Conservation (phyloP, 2,888 invertebrate genomes). For the Callyntrura guangdongensis region DNA sequence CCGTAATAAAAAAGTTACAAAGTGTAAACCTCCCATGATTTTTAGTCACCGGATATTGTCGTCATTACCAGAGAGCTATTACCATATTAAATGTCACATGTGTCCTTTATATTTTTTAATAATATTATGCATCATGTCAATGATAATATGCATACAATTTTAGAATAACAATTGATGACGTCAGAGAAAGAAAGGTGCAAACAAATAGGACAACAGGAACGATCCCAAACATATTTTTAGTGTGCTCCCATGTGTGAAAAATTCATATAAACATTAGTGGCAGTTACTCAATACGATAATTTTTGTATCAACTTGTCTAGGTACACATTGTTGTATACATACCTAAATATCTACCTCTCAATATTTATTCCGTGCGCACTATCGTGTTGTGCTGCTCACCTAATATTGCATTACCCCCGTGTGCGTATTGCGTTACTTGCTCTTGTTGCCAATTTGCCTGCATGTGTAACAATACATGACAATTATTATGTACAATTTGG, state of each 20-base stretch:
- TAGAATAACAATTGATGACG: not conserved
- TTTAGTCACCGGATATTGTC: slow-evolving; percentile 70
- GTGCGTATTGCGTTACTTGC: not conserved
- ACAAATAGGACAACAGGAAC: not conserved
- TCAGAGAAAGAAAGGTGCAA: not conserved
- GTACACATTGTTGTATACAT: too few relatives aligned
- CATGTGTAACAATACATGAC: not conserved
- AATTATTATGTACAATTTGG: slow-evolving; percentile 3
- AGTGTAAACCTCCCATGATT: too few relatives aligned
- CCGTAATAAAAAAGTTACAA: too few relatives aligned
- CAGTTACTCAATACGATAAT: too few relatives aligned
- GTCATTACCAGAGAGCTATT: slow-evolving; percentile 38
- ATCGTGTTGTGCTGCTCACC: too few relatives aligned
- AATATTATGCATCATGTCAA: not conserved
- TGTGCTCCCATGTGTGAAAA: too few relatives aligned
- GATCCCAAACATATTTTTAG: too few relatives aligned
- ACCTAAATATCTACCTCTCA: not conserved
- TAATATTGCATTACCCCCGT: not conserved
- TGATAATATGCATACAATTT: not conserved
- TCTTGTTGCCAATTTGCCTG: not conserved
- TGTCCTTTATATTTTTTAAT: not conserved
- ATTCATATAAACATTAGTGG: too few relatives aligned
- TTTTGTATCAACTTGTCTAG: too few relatives aligned
- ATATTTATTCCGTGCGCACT: not conserved
- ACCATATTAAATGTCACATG: not conserved